Evolutionary conservation across 2,797 vertebrate genomes (phyloP), one percentile per base, ranked within the genome.

Genomic region (Sebastolobus alascanus): DNA sequence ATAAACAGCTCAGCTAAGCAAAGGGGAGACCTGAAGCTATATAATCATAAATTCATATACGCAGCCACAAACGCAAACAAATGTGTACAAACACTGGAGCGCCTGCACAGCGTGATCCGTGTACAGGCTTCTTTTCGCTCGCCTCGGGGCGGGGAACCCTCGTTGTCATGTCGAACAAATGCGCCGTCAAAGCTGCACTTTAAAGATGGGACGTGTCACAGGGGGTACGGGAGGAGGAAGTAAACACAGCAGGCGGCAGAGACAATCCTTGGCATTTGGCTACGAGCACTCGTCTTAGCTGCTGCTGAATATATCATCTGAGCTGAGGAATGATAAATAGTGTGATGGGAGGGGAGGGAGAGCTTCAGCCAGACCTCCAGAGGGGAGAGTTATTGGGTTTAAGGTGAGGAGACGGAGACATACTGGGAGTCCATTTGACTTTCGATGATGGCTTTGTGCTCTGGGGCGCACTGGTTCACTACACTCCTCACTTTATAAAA

Each of bases 241-340:
- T 63, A 86, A 92, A 90, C 84, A 86, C 82, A 80, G 75, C 89
- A 83, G 72, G 56, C 75, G 37, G 85, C 76, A 3, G 72, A 46
- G 66, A 77, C 79, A 80, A 87, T 85, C 86, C 82, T 55, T 90
- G 90, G 92, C 89, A 91, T 92, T 92, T 91, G 2, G 18, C 85
- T 66, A 22, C 5, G 35, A 87, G 86, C 85, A 22, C 89, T 77
- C 10, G 35, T 80, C 82, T 84, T 50, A 79, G 56, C 80, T 33
- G 73, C 80, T 14, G 83, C 78, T 67, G 87, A 77, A 84, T 37
- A 37, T 40, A 74, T 82, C 76, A 64, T 75, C 64, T 37, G 67
- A 71, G 68, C 27, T 1, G 29, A 58, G 50, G 33, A 58, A 68
- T 54, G 81, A 88, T 82, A 77, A 87, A 90, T 54, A 79, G 54